A percentile compares a stretch with the other conserved stretches of the same genome.
Evolutionary conservation across 2,888 invertebrate genomes (phyloP).

Genomic region (Orthonevra nobilis): DNA sequence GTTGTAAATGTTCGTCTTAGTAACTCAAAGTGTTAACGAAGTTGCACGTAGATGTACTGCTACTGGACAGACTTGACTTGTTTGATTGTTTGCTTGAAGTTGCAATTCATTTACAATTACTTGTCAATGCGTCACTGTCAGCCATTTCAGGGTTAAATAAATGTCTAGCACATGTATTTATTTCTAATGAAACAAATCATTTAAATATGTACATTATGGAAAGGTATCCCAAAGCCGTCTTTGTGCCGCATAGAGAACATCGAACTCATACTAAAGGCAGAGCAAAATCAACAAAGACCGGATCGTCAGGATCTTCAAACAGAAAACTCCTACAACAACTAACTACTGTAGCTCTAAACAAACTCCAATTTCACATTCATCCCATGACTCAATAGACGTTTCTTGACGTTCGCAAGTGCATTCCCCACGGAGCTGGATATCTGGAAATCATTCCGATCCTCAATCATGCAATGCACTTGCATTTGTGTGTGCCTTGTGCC

Average conservation of each 20-base stretch:
- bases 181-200: no score
- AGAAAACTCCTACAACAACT: not conserved
- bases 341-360: slow-evolving; percentile 1
- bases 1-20: no score
- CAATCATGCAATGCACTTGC: slow-evolving; percentile 4
- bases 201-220: no score
- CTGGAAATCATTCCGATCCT: not conserved
- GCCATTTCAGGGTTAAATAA: no score
- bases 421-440: not conserved
- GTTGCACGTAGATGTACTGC: no score
- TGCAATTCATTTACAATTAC: no score
- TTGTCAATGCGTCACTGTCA: no score
- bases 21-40: no score
- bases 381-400: not conserved
- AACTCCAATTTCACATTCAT: slow-evolving; percentile 1
- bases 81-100: no score
- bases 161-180: no score
- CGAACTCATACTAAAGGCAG: not conserved
- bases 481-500: slow-evolving; percentile 2
- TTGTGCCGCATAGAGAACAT: no score
- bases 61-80: no score
- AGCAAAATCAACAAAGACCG: slow-evolving; percentile 11
- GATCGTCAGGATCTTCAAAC: not conserved
- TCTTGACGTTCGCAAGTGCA: slow-evolving; percentile 4
- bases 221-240: slow-evolving; percentile 1